A percentile compares a stretch with the other conserved stretches of the same genome.
Evolutionary conservation across 1,140 invertebrate species (phyloP).

Genomic region (Ceratosolen fusciceps): DNA sequence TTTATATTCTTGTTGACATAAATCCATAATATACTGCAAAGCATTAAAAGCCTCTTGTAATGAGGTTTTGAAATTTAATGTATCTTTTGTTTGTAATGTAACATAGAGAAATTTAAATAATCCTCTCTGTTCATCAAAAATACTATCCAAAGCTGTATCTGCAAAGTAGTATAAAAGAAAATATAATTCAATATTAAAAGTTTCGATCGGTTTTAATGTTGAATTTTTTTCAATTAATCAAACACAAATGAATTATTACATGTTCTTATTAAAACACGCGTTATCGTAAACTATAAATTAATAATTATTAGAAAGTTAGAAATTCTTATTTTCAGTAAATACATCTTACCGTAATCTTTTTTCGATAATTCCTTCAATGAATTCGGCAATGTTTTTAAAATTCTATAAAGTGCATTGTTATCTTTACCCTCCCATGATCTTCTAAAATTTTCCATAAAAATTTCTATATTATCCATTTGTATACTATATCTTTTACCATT

Average conservation of each 20-base stretch:
- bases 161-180: conserved; percentile 33
- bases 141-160: conserved; percentile 53
- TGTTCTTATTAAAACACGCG: too few relatives aligned
- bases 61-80: conserved; percentile 32
- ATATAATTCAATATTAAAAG: conserved; percentile 18
- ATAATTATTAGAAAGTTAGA: too few relatives aligned
- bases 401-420: conserved; percentile 31
- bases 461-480: conserved; percentile 56
- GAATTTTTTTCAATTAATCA: too few relatives aligned
- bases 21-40: conserved; percentile 53
- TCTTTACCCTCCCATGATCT: conserved; percentile 38
- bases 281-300: too few relatives aligned
- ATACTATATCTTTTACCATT: background rate
- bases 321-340: too few relatives aligned
- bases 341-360: conserved; percentile 53
- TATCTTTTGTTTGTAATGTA: conserved; percentile 28
- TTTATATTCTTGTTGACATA: conserved; percentile 52
- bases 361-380: conserved; percentile 54
- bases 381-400: conserved; percentile 48
- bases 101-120: conserved; percentile 52
- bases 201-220: too few relatives aligned
- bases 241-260: too few relatives aligned
- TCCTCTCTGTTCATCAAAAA: conserved; percentile 53
- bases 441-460: conserved; percentile 54
- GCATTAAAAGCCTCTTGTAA: conserved; percentile 54